Conservation (phyloP, 2,113 vertebrate species). For the Pseudorhombus dupliciocellatus region DNA sequence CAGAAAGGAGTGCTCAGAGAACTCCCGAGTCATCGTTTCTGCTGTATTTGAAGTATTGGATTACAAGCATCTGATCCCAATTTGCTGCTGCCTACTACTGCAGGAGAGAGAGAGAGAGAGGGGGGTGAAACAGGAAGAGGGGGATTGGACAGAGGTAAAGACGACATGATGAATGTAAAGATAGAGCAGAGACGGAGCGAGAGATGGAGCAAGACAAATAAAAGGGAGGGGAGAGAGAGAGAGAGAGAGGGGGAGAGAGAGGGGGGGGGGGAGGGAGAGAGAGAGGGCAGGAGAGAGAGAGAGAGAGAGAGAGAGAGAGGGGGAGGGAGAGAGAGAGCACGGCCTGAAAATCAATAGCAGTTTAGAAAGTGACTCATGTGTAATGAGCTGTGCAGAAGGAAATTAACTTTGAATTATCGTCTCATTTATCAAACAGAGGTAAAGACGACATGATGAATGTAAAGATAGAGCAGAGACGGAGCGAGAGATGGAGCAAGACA, state of each 20-base stretch:
- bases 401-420: constrained; percentile 71
- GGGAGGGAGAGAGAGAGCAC: background rate
- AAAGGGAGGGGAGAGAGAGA: constrained; percentile 1
- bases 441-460: constrained; percentile 8
- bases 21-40: constrained; percentile 92
- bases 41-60: constrained; percentile 90
- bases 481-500: background rate
- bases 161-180: constrained; percentile 8
- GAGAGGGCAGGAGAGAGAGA: constrained; percentile 1
- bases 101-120: constrained; percentile 59
- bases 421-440: too few relatives aligned
- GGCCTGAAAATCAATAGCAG: constrained; percentile 76
- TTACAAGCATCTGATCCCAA: constrained; percentile 98
- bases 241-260: constrained; percentile 1
- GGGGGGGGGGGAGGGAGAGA: constrained; percentile 5
- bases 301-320: constrained; percentile 1
- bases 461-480: constrained; percentile 11
- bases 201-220: constrained; percentile 3
- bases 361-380: constrained; percentile 72
- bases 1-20: constrained; percentile 78
- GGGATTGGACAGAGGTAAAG: constrained; percentile 11
- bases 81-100: constrained; percentile 89
- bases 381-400: constrained; percentile 68
- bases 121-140: constrained; percentile 5
- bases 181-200: constrained; percentile 3